Evolutionary conservation across 2,113 vertebrate species (phyloP), one percentile per base, ranked within the genome.

Genomic region (Tyto alba): DNA sequence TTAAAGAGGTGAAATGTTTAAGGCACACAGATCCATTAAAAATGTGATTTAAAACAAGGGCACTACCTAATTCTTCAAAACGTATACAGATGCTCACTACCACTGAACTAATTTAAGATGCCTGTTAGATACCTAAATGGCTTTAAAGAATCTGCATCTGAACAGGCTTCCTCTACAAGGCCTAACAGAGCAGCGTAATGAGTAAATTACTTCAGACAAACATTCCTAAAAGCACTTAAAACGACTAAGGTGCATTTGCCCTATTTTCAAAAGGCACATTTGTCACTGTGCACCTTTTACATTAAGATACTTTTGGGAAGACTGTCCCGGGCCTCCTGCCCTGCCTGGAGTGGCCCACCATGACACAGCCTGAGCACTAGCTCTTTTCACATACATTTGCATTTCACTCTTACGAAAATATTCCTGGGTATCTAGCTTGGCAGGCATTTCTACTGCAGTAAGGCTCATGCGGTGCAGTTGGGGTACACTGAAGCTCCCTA

Each of bases 381-480:
- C 38, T 62, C 26, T 57, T 77, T 36, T 5, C 7, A 11, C 2
- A 19, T 27, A 11, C 1, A 0, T 47, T 43, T 43, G 43, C 48
- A 9, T 38, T 69, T 87, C 20, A 22, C 27, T 53, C 34, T 30
- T 55, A 22, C 9, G 34, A 57, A 69, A 47, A 32, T 14, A 48
- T 2, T 21, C 11, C 38, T 30, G 23, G n/a, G 8, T 36, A 10
- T 10, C 36, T 30, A 43, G 16, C 17, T 6, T 6, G 48, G 53
- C 57, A 25, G 47, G 22, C 16, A 2, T 7, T n/a, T 25, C 27
- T 30, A 5, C 8, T 40, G 32, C 62, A 5, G 7, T 2, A 1
- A 7, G 50, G 68, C n/a, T 66, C 6, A 0, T 0, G 22, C 0
- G 11, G 68, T 4, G 43, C 67, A 26, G 40, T 8, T 6, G 48